These are phyloP conservation scores for Zalophus californianus DNA, from an alignment of 2,797 vertebrate genomes.

Conservation along the genomic window DNA sequence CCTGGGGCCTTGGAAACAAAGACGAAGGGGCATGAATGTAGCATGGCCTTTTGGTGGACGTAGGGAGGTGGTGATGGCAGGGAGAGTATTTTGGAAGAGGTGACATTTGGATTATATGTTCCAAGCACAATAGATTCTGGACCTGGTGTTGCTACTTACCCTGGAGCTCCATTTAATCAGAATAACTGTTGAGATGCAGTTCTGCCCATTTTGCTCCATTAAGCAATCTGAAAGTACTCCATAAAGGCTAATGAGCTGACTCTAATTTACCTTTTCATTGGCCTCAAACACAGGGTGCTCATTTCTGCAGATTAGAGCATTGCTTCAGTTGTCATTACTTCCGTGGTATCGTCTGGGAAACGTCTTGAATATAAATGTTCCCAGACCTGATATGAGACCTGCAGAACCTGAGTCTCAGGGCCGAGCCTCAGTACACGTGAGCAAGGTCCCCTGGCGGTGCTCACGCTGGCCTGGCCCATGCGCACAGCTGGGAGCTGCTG, in stretches of 20 bases:
- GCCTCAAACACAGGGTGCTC: background rate
- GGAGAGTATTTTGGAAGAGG: background rate
- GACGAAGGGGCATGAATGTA: background rate
- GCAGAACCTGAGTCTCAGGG: background rate
- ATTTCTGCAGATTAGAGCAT: background rate
- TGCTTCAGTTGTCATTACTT: background rate
- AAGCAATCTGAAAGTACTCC: background rate
- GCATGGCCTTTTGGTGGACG: background rate
- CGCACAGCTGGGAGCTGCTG: background rate
- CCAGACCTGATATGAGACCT: background rate
- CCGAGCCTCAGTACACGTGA: background rate
- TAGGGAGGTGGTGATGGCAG: background rate
- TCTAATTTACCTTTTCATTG: background rate
- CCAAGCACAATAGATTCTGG: background rate
- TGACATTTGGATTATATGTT: background rate
- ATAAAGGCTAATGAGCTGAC: background rate
- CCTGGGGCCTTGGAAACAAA: background rate
- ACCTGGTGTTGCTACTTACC: background rate
- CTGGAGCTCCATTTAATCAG: background rate
- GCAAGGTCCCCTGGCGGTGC: background rate
- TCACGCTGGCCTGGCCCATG: rapidly evolving
- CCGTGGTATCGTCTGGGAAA: background rate
- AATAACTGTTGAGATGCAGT: background rate
- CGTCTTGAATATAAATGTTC: background rate
- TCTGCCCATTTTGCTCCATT: background rate